Percentiles rank a stretch among this genome's conserved stretches.
Evolutionary conservation across 1,140 invertebrate species (phyloP).

Genomic region (Drosophila baimaii): DNA sequence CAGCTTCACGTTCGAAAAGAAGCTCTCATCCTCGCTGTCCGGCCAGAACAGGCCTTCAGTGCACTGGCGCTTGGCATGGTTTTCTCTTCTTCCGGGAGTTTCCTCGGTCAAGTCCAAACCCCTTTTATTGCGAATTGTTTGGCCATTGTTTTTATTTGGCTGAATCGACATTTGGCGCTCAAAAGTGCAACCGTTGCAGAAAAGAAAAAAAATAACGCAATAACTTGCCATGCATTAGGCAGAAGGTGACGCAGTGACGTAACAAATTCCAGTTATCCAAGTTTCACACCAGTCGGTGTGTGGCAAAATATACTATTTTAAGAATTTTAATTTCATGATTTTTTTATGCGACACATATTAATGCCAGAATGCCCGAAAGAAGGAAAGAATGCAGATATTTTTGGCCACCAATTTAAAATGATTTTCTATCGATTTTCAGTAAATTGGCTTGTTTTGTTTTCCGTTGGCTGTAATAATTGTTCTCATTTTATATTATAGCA

Average conservation of each 20-base stretch:
- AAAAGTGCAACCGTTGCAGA: constrained; percentile 10
- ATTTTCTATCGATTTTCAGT: too few relatives aligned
- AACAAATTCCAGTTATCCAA: neutral
- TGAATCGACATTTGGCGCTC: constrained; percentile 39
- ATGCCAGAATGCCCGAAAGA: too few relatives aligned
- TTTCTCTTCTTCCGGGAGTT: neutral
- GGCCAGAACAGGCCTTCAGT: constrained; percentile 64
- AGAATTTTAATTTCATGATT: too few relatives aligned
- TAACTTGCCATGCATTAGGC: neutral
- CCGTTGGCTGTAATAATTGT: too few relatives aligned
- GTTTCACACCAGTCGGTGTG: too few relatives aligned
- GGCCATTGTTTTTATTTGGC: constrained; percentile 16
- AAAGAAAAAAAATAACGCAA: neutral
- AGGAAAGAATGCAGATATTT: too few relatives aligned
- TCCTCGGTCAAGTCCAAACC: constrained; percentile 21
- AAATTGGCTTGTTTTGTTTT: too few relatives aligned
- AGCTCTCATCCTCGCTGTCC: constrained; percentile 67
- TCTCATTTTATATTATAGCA: too few relatives aligned
- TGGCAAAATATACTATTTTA: too few relatives aligned
- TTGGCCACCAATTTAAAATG: too few relatives aligned
- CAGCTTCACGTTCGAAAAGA: constrained; percentile 67
- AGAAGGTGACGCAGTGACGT: neutral
- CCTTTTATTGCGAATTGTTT: constrained; percentile 20
- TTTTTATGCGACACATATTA: too few relatives aligned
- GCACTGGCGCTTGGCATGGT: constrained; percentile 31